A percentile compares a stretch with the other conserved stretches of the same genome.
These are phyloP conservation scores for Apamea epomidion DNA, from an alignment of 2,888 invertebrate genomes.

Conservation along the genomic window DNA sequence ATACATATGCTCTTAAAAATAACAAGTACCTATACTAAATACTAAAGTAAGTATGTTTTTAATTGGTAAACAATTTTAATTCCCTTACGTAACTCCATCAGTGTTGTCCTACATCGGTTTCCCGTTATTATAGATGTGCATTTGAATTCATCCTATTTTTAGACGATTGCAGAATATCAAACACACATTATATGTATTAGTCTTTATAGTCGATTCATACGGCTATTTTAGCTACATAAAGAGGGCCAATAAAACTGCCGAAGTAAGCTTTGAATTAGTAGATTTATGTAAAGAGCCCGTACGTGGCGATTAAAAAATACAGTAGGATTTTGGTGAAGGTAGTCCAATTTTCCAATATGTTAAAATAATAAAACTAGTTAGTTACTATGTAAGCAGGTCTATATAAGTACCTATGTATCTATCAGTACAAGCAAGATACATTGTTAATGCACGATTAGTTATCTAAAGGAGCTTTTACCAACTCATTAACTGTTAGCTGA, in stretches of 20 bases:
- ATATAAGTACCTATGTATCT: constrained; percentile 37
- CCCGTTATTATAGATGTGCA: constrained; percentile 54
- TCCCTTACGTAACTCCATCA: constrained; percentile 39
- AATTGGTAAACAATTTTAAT: constrained; percentile 25
- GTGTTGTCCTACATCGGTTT: constrained; percentile 60
- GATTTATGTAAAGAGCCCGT: background rate
- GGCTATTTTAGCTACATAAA: constrained; percentile 15
- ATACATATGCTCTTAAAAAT: constrained; percentile 26
- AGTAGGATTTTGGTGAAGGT: background rate
- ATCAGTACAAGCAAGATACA: constrained; percentile 55
- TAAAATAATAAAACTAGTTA: constrained; percentile 5
- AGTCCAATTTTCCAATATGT: background rate
- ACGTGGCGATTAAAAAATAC: background rate
- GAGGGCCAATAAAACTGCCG: constrained; percentile 1
- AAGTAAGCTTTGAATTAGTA: constrained; percentile 7
- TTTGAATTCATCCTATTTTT: constrained; percentile 60
- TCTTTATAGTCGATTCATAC: constrained; percentile 12
- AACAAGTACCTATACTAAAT: background rate
- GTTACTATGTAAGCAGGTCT: constrained; percentile 41
- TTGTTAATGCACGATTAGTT: constrained; percentile 64
- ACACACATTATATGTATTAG: constrained; percentile 32
- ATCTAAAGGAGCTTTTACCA: constrained; percentile 85
- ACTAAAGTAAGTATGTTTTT: constrained; percentile 12
- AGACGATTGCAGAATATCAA: constrained; percentile 48
- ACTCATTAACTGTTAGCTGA: constrained; percentile 86